Evolutionary conservation across 2,888 invertebrate genomes (phyloP), one percentile per base, ranked within the genome.

Genomic region (Polydrusus cervinus): DNA sequence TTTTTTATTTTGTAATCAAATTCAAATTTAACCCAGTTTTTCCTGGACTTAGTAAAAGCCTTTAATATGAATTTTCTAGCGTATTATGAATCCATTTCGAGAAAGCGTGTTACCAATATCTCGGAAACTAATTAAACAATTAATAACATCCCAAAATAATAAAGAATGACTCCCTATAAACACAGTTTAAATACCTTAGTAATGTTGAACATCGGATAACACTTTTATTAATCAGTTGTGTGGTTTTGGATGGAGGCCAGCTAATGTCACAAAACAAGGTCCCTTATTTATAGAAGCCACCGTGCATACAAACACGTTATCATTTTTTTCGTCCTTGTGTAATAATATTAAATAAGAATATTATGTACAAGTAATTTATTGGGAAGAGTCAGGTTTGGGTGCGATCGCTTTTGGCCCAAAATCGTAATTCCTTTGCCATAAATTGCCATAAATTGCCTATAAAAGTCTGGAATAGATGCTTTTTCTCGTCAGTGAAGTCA

Each of bases 191-290:
- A 43, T n/a, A 53, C 53, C 25, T 43, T 10, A 13, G 3, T 20
- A 53, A 53, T 53, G 53, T 25, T 30, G 30, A n/a, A 18, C 20
- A 43, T 18, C 57, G 66, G 47, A 72, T 51, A 67, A 61, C 61
- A 61, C 60, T 67, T 73, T 69, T 53, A 74, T 74, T 69, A 68
- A 69, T 74, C 69, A 69, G 45, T 51, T 43, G 43, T 60, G 62
- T 71, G 72, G 34, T 64, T 47, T 77, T 77, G 77, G 77, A 67
- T 18, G 0, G 9, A 9, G 18, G 61, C 77, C 77, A 77, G 70
- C 47, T 51, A 75, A 69, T 72, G 77, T 75, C 74, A 72, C 77
- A 75, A 64, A 76, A 75, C 77, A 77, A 77, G 77, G 77, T 75
- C 77, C 66, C 60, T 64, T 77, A 77, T 76, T 76, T 76, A 73